Base-by-base conservation (phyloP, 2,113 vertebrate genomes). In the human (Homo sapiens) region DNA sequence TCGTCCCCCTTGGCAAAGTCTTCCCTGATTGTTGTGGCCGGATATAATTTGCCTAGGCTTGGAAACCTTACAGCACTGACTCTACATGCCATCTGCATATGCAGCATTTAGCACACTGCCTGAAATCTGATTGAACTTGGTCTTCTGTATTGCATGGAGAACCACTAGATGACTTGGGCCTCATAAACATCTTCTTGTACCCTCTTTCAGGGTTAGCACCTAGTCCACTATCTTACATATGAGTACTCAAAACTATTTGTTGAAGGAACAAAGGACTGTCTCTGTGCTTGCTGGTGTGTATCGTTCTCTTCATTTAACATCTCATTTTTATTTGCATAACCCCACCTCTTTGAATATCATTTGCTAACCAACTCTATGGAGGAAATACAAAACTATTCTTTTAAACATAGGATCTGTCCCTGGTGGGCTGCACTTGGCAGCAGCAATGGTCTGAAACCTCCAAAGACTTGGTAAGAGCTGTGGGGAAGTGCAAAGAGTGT, bases 361-460 rank as follows among this genome's bases (percentile, higher is more conserved):
- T 96, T 94, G 83, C 92, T 94, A 96, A 96, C 84, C 93, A 94
- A 4, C 72, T 85, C 90, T 43, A 18, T 4, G 43, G 79, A 96
- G 90, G 78, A 72, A 93, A 94, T 59, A 72, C 45, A 78, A 45
- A 90, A 93, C 84, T 95, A 35, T 82, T 96, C 89, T 89, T 85
- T 96, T 86, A 97, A 95, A 35, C 72, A 35, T 55, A 73, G 75
- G 27, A 90, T 89, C 76, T 95, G 94, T 98, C 98, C 95, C 97
- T 85, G 90, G 95, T 64, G 98, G 90, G 93, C 78, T 90, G 85
- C 93, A 55, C 72, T 94, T 97, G 97, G 97, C 98, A 98, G 90
- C 90, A 95, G 17, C 25, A 14, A 6, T 35, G 57, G 57, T 75
- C 94, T 89, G 96, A 95, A 96, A 43, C 40, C 95, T 89, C 97